phyloP scores from a whole-genome alignment of 2,888 invertebrate species.

The Anthrax anthrax region DNA sequence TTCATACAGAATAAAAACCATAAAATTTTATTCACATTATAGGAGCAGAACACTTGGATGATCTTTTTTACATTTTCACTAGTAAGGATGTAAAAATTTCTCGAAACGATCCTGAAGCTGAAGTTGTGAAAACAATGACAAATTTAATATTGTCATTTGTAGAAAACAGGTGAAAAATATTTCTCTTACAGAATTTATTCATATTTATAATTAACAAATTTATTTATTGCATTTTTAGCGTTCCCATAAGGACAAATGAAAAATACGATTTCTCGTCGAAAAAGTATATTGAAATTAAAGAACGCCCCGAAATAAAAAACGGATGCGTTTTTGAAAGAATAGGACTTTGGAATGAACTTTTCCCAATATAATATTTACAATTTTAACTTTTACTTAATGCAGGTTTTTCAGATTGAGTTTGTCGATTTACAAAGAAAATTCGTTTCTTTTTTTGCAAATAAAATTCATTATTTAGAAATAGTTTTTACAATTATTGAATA shows the following conservation, averaged over 20 bases:
- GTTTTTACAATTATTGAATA: no score
- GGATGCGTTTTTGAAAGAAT: not conserved
- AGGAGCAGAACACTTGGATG: constrained; percentile 36
- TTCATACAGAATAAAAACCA: no score
- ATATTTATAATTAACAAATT: no score
- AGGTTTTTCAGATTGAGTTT: no score
- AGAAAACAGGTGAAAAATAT: constrained; percentile 32
- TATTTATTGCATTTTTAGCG: no score
- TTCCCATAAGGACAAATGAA: no score
- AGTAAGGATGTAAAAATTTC: constrained; percentile 27
- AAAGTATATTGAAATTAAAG: not conserved
- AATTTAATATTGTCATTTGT: constrained; percentile 36
- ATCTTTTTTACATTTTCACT: constrained; percentile 38
- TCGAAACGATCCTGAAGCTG: constrained; percentile 28
- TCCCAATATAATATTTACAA: not conserved
- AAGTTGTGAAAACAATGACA: constrained; percentile 33
- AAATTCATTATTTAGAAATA: no score
- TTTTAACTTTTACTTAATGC: no score
- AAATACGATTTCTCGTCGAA: not conserved
- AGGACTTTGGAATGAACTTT: not conserved
- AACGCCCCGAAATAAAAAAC: not conserved
- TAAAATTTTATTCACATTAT: no score
- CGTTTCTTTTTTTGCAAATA: no score
- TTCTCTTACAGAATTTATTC: no score
- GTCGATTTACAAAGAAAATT: no score